Base-by-base conservation (phyloP, 2,888 invertebrate species). In the Caenorhabditis wallacei region DNA sequence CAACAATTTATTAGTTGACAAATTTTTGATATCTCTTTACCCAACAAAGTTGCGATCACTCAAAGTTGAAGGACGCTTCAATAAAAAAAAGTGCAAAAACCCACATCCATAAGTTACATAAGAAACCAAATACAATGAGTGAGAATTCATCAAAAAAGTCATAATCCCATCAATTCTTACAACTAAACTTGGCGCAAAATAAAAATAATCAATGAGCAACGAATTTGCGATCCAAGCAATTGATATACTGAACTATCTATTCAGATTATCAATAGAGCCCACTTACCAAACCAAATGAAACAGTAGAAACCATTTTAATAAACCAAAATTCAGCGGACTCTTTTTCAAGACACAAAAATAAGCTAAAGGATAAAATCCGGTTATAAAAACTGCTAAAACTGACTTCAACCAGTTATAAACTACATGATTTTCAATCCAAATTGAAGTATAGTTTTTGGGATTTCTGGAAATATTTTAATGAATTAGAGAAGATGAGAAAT, bases 191-290 rank as follows among this genome's bases (percentile, higher is more conserved):
- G 71, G 30, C 0, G 61, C 59, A 18, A 61, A 71, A 18, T 71
- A 71, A n/a, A 71, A 71, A 57, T 71, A 71, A 18, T 71, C 71
- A 11, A 71, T 71, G n/a, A 71, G 53, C 8, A 71, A 22, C 7
- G 22, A 71, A 10, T 71, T 71, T 24, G 59, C 59, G 2, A 37
- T n/a, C 71, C 71, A 71, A 1, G 71, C 59, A 2, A 71, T 61
- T 2, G 71, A 71, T 7, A 71, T 71, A 16, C 71, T 71, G 26
- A 18, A 48, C 3, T 3, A 18, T 2, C 3, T 18, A n/a, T 18
- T 18, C 13, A 18, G 18, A 18, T 13, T 18, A 2, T 18, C 46
- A 48, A 13, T 5, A 7, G 8, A 48, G 4, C 46, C 13, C 46
- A 16, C 61, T 37, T 10, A 66, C 66, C 66, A 66, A 20, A 66